Base-by-base conservation (phyloP, 2,797 vertebrate species). In the Margarornis squamiger region DNA sequence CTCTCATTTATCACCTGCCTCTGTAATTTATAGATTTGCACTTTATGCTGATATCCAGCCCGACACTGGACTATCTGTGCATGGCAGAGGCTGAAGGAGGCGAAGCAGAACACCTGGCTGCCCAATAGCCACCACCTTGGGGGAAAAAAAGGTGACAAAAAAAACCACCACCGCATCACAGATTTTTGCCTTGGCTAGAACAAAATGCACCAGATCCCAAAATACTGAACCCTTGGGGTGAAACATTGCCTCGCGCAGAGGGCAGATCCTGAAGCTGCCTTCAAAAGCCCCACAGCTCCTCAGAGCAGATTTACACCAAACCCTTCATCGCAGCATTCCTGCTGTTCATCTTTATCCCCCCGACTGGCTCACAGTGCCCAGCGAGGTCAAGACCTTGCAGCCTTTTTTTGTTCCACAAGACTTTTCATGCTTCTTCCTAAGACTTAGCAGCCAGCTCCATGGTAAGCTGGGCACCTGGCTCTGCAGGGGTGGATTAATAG, bases 1-100 rank as follows among this genome's bases (percentile, higher is more conserved):
- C 88, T 88, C 68, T 92, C 62, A 68, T 76, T 85, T 91, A 85
- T 75, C 84, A 58, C 45, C 3, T 48, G 51, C 81, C 78, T 77
- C 52, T 14, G 0, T 52, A 51, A 93, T 61, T 74, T 43, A 92
- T 3, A 43, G 80, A 70, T 83, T 55, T 67, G 76, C 38, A 68
- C 81, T 94, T 91, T 15, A 45, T 19, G 57, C 74, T 30, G 68
- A 73, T 75, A 52, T 0, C 34, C 62, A 71, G 55, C 13, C 75
- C 32, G 55, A 67, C 0, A 0, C 1, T 21, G 18, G 55, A 70
- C 2, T 43, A 19, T 6, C 58, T 18, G 45, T 34, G 68, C 51
- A 6, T 0, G 26, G 74, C 41, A 38, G 16, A 41, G 81, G 39
- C 34, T 46, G 46, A 49, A 38, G 27, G 14, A 77, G 26, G 6